A percentile compares a stretch with the other conserved stretches of the same genome.
phyloP scores from a whole-genome alignment of 2,888 invertebrate genomes.

The Abscondita cerata region DNA sequence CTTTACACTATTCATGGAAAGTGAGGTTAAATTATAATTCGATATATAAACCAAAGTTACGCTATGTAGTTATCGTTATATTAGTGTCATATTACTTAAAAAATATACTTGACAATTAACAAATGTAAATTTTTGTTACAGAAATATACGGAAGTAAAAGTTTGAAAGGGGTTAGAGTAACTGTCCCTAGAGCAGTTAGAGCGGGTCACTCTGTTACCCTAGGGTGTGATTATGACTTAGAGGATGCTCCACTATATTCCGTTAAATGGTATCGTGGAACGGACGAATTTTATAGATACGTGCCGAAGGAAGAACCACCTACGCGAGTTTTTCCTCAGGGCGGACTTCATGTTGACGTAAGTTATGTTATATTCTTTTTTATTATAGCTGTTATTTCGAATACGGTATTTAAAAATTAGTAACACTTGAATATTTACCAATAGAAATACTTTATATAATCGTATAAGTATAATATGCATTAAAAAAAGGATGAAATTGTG shows the following conservation, averaged over 20 bases:
- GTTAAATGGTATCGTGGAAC: constrained; percentile 79
- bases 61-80: too few relatives aligned
- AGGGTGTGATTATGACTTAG: constrained; percentile 57
- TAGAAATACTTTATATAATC: too few relatives aligned
- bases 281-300: constrained; percentile 78
- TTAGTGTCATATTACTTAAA: too few relatives aligned
- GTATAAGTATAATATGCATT: too few relatives aligned
- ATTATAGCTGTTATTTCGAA: constrained; percentile 1
- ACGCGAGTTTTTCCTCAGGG: constrained; percentile 72
- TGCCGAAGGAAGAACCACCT: constrained; percentile 75
- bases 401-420: too few relatives aligned
- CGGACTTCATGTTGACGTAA: constrained; percentile 76
- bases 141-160: constrained; percentile 53
- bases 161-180: constrained; percentile 53
- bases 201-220: constrained; percentile 58
- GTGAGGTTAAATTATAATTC: too few relatives aligned
- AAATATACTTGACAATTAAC: too few relatives aligned
- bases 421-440: too few relatives aligned
- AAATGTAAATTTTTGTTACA: constrained; percentile 44
- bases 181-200: constrained; percentile 56
- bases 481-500: too few relatives aligned
- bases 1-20: too few relatives aligned
- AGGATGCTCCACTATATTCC: constrained; percentile 70
- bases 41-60: too few relatives aligned
- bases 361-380: constrained; percentile 50